These are phyloP conservation scores for Cepaea nemoralis DNA, from an alignment of 1,140 invertebrate species.

Conservation along the genomic window DNA sequence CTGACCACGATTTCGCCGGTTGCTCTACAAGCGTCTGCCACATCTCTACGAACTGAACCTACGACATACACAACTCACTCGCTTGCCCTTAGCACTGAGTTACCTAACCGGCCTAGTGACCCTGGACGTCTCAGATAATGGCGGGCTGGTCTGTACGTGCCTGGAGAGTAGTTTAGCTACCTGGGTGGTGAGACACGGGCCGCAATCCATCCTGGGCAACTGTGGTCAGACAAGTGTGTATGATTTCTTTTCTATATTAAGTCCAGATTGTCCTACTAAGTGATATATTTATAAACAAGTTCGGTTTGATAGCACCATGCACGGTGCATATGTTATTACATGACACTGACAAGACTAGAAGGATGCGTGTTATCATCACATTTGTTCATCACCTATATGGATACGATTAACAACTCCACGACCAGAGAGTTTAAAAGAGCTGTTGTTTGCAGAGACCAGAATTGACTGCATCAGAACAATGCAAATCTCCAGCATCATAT, in stretches of 20 bases:
- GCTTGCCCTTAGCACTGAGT: not conserved
- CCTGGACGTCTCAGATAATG: not conserved
- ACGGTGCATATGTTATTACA: too few relatives aligned
- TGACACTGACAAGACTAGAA: too few relatives aligned
- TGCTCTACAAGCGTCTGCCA: not conserved
- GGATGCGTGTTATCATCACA: too few relatives aligned
- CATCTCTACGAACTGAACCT: not conserved
- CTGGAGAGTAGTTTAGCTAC: not conserved
- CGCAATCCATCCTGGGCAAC: not conserved
- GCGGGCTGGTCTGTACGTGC: not conserved
- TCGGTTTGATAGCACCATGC: too few relatives aligned
- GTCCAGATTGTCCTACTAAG: not conserved
- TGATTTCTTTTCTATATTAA: not conserved
- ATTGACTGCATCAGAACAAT: too few relatives aligned
- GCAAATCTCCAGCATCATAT: too few relatives aligned
- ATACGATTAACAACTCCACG: too few relatives aligned
- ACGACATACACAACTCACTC: not conserved
- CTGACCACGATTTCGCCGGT: not conserved
- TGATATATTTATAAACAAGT: too few relatives aligned
- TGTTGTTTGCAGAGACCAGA: too few relatives aligned
- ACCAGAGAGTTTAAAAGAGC: too few relatives aligned
- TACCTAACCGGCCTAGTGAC: not conserved
- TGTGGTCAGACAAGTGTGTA: not conserved
- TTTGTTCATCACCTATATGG: too few relatives aligned
- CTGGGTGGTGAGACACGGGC: not conserved